Evolutionary conservation across 2,888 invertebrate genomes (phyloP).

Genomic region (Zaprionus bogoriensis): DNA sequence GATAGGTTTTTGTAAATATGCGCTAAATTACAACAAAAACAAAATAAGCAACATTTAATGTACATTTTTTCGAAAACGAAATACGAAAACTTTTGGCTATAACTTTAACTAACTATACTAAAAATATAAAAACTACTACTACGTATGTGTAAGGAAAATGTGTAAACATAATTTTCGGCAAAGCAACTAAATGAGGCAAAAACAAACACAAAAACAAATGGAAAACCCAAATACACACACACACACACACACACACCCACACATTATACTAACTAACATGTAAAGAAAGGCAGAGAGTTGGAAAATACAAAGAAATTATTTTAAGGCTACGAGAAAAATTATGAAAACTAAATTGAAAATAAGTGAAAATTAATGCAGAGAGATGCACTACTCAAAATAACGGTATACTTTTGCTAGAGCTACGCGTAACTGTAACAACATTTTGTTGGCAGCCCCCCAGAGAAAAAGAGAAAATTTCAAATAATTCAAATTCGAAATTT

Average conservation of each 20-base stretch:
- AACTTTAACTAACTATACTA: slow-evolving; percentile 45
- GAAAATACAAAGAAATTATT: slow-evolving; percentile 76
- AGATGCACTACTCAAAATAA: slow-evolving; percentile 40
- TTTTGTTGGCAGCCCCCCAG: slow-evolving; percentile 36
- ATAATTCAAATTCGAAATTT: slow-evolving; percentile 20
- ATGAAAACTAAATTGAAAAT: slow-evolving; percentile 30
- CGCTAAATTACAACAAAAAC: slow-evolving; percentile 68
- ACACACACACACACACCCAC: slow-evolving; percentile 19
- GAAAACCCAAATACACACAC: slow-evolving; percentile 11
- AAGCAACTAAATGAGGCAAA: slow-evolving; percentile 75
- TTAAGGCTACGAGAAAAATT: slow-evolving; percentile 63
- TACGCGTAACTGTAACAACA: slow-evolving; percentile 48
- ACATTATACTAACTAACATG: slow-evolving; percentile 45
- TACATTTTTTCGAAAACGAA: slow-evolving; percentile 35
- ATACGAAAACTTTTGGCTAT: slow-evolving; percentile 59
- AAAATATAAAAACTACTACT: slow-evolving; percentile 40
- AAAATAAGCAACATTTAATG: slow-evolving; percentile 56
- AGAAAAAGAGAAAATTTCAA: slow-evolving; percentile 11
- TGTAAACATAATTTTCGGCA: slow-evolving; percentile 73
- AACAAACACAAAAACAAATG: slow-evolving; percentile 20
- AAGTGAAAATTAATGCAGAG: slow-evolving; percentile 19
- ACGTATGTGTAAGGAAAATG: slow-evolving; percentile 52
- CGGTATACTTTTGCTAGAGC: slow-evolving; percentile 69
- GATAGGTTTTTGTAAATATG: slow-evolving; percentile 83
- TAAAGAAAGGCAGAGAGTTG: slow-evolving; percentile 15